A percentile compares a stretch with the other conserved stretches of the same genome.
These are phyloP conservation scores for Nyctereutes procyonoides DNA, from an alignment of 2,113 vertebrate genomes.

Conservation along the genomic window DNA sequence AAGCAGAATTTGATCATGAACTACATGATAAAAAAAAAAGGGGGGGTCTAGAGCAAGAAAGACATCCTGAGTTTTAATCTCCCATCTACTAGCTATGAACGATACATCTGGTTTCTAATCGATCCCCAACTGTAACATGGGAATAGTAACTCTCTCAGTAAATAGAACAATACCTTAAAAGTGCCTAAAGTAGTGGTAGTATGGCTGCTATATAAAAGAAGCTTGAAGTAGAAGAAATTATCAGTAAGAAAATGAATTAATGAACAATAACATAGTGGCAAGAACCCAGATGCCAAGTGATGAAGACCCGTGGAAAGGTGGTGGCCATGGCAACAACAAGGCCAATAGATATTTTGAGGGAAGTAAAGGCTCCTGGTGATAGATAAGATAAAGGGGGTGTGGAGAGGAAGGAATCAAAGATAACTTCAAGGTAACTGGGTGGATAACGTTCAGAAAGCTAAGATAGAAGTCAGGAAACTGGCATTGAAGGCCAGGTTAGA, in stretches of 20 bases:
- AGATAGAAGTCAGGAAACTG: conserved; percentile 36
- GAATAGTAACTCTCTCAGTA: background rate
- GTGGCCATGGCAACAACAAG: background rate
- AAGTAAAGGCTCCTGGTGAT: background rate
- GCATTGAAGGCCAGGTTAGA: background rate
- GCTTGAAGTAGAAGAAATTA: background rate
- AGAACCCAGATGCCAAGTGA: background rate
- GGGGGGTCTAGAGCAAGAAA: background rate
- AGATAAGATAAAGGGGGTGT: conserved; percentile 19
- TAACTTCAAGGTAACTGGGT: conserved; percentile 44
- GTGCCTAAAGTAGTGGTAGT: background rate
- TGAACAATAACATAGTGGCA: background rate
- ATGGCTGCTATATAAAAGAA: background rate
- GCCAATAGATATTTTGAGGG: background rate
- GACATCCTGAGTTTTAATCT: background rate
- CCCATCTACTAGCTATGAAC: background rate
- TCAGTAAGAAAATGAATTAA: background rate
- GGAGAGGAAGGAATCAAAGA: conserved; percentile 16
- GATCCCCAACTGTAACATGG: background rate
- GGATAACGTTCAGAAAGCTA: background rate
- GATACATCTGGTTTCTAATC: background rate
- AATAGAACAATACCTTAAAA: background rate
- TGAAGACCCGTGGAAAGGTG: background rate
- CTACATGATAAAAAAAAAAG: background rate
- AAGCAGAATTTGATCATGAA: background rate